Percentiles rank a stretch among this genome's conserved stretches.
Evolutionary conservation across 2,888 invertebrate species (phyloP).

Genomic region (Erebia ligea): DNA sequence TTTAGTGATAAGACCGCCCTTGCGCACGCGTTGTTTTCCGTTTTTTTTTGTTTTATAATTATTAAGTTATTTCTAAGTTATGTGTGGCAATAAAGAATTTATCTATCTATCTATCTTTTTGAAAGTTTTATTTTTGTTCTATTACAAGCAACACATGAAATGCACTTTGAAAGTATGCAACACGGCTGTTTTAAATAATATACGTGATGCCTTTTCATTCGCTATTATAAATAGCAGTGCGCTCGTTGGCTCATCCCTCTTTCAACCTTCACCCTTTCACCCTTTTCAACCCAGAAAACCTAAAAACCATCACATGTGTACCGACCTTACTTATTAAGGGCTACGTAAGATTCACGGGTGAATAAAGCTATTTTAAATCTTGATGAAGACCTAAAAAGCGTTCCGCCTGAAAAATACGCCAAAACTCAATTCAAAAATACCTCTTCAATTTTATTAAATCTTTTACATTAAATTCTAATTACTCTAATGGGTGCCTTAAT

Average conservation of each 20-base stretch:
- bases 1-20: too few relatives aligned
- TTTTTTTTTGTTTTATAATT: too few relatives aligned
- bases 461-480: background rate
- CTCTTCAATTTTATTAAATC: background rate
- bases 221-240: slow-evolving; percentile 17
- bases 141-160: too few relatives aligned
- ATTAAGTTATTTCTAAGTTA: too few relatives aligned
- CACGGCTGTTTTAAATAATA: background rate
- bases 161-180: background rate
- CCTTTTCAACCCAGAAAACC: slow-evolving; percentile 27
- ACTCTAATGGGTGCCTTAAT: background rate
- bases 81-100: too few relatives aligned
- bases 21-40: too few relatives aligned
- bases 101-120: too few relatives aligned
- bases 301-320: slow-evolving; percentile 30
- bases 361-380: slow-evolving; percentile 29
- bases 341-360: slow-evolving; percentile 25
- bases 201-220: slow-evolving; percentile 12
- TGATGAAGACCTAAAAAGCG: slow-evolving; percentile 26
- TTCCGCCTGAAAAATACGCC: slow-evolving; percentile 2
- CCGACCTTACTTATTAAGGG: slow-evolving; percentile 25
- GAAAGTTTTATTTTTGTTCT: too few relatives aligned
- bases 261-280: too few relatives aligned
- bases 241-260: slow-evolving; percentile 24
- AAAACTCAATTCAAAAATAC: background rate